Evolutionary conservation across 53 echinoderm and acorn worm genomes (phyloP).

Genomic region (Pentamera pediparva): DNA sequence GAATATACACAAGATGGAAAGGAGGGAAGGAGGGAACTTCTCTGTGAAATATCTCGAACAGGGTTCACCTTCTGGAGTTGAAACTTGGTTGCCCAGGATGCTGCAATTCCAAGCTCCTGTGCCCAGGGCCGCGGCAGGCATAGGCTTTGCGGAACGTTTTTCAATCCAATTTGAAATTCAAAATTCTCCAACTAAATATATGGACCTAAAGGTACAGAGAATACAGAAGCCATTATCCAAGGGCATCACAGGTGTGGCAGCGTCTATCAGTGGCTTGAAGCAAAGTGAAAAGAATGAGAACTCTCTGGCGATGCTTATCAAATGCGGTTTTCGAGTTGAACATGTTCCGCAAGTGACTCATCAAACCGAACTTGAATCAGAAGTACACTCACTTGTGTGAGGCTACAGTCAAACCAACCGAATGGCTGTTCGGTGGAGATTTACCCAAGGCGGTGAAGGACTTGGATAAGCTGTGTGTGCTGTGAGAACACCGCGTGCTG

Average conservation of each 20-base stretch:
- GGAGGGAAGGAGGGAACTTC: no score
- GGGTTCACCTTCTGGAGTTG: no score
- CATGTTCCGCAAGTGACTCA: conserved; percentile 30
- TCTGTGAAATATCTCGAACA: no score
- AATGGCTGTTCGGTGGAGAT: conserved; percentile 44
- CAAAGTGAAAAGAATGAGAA: not conserved
- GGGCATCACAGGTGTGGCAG: conserved; percentile 34
- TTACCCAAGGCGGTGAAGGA: conserved; percentile 42
- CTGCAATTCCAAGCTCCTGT: no score
- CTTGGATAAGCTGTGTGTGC: conserved; percentile 34
- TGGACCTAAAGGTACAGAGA: conserved; percentile 45
- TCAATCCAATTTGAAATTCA: conserved; percentile 12
- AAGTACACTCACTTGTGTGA: conserved; percentile 44
- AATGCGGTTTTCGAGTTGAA: conserved; percentile 41
- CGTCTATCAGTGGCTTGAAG: not conserved
- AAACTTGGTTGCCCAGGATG: no score
- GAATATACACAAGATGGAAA: no score
- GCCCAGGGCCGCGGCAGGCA: no score
- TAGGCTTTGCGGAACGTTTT: conserved; percentile 29
- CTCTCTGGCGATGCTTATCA: conserved; percentile 9
- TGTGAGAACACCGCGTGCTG: not conserved
- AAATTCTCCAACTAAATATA: conserved; percentile 13
- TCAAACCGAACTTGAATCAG: conserved; percentile 44
- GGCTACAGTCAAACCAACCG: not conserved
- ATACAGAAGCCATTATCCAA: conserved; percentile 41